A percentile compares a stretch with the other conserved stretches of the same genome.
These are phyloP conservation scores for Lordiphosa fenestrarum DNA, from an alignment of 2,888 invertebrate genomes.

Conservation along the genomic window DNA sequence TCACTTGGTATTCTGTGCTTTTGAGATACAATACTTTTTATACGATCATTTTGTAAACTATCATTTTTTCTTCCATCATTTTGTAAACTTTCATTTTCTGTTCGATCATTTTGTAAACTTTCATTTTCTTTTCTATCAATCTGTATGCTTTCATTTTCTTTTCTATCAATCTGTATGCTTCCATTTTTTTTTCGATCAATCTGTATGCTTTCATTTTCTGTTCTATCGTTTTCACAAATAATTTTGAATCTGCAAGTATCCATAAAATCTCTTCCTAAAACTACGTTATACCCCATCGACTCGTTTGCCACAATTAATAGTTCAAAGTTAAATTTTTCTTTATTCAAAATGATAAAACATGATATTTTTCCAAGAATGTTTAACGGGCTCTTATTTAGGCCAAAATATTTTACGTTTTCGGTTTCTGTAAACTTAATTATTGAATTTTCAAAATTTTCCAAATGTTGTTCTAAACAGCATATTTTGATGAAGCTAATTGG, in stretches of 20 bases:
- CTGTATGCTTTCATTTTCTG: background rate
- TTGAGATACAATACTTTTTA: too few relatives aligned
- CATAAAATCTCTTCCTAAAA: background rate
- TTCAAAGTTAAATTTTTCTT: background rate
- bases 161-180: background rate
- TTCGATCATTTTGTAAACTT: too few relatives aligned
- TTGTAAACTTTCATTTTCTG: too few relatives aligned
- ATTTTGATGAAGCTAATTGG: too few relatives aligned
- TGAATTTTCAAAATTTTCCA: too few relatives aligned
- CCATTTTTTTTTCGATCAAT: background rate
- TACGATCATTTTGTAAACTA: background rate
- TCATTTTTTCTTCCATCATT: too few relatives aligned
- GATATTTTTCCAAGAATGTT: background rate
- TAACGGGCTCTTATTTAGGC: too few relatives aligned
- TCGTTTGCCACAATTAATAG: background rate
- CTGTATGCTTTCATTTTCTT: background rate
- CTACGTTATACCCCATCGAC: background rate
- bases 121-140: too few relatives aligned
- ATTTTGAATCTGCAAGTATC: background rate
- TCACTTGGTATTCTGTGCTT: background rate
- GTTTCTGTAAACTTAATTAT: too few relatives aligned
- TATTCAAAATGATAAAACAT: background rate
- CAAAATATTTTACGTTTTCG: too few relatives aligned
- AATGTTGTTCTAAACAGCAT: too few relatives aligned
- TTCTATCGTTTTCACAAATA: background rate